phyloP scores from a whole-genome alignment of 2,113 vertebrate species.

The Montifringilla adamsi region DNA sequence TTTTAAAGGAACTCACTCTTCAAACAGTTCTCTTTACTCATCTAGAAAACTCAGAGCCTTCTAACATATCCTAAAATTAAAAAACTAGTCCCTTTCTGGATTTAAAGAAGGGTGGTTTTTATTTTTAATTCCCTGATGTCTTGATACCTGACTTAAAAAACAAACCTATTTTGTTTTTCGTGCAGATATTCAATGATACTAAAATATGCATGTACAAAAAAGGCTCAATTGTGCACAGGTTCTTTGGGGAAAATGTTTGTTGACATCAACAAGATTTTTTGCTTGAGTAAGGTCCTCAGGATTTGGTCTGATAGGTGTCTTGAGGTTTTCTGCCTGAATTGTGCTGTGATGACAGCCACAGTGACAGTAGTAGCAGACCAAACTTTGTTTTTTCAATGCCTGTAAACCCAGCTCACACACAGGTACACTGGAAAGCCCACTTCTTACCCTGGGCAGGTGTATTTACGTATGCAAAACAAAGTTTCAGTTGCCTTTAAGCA shows the following conservation, averaged over 20 bases:
- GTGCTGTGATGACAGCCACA: constrained; percentile 8
- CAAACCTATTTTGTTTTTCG: background rate
- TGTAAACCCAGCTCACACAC: background rate
- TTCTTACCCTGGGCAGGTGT: background rate
- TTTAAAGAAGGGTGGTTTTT: background rate
- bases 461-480: constrained; percentile 24
- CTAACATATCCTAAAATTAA: background rate
- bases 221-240: background rate
- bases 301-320: constrained; percentile 36
- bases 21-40: background rate
- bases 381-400: background rate
- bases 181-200: background rate
- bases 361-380: background rate
- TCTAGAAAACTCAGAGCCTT: background rate
- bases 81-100: background rate
- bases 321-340: constrained; percentile 46
- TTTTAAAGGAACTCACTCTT: background rate
- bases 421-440: background rate
- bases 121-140: background rate
- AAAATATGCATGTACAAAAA: background rate
- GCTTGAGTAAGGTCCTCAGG: constrained; percentile 23
- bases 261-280: constrained; percentile 53
- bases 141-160: background rate
- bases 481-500: background rate
- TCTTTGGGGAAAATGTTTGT: constrained; percentile 34